Percentiles rank a stretch among this genome's conserved stretches.
Evolutionary conservation across 2,797 vertebrate genomes (phyloP).

Genomic region (Microcaecilia unicolor): DNA sequence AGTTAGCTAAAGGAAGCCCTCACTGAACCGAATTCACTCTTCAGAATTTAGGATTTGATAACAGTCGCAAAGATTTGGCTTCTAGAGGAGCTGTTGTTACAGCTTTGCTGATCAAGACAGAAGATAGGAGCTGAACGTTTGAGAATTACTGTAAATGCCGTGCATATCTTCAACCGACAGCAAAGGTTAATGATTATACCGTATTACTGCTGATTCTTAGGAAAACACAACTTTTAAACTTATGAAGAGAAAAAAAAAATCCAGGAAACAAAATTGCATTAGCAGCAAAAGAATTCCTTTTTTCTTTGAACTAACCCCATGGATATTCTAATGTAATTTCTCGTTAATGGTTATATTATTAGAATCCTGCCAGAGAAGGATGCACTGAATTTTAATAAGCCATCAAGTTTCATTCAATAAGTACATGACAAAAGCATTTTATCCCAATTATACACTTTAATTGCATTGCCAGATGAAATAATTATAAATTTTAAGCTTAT

Average conservation of each 20-base stretch:
- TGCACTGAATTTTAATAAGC: constrained; percentile 21
- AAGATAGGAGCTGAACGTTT: background rate
- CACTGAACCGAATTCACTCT: too few species aligned
- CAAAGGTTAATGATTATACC: constrained; percentile 25
- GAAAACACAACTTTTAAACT: constrained; percentile 5
- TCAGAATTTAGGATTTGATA: too few species aligned
- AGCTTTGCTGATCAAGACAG: background rate
- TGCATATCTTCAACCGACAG: constrained; percentile 19
- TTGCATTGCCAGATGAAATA: constrained; percentile 33
- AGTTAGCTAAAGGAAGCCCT: too few species aligned
- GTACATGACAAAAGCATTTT: constrained; percentile 27
- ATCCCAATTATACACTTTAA: constrained; percentile 33
- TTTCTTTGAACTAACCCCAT: constrained; percentile 22
- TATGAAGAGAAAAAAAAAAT: constrained; percentile 4
- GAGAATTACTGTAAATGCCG: constrained; percentile 1
- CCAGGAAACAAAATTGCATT: constrained; percentile 15
- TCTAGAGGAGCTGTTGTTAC: too few species aligned
- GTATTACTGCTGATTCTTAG: constrained; percentile 21
- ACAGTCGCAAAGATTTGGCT: too few species aligned
- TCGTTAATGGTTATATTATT: constrained; percentile 27
- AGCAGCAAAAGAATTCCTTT: constrained; percentile 25
- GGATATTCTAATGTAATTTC: constrained; percentile 29
- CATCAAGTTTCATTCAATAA: constrained; percentile 24
- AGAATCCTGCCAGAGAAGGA: constrained; percentile 18
- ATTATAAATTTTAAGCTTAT: constrained; percentile 23